A percentile compares a stretch with the other conserved stretches of the same genome.
These are phyloP conservation scores for Halcyon chelicuti DNA, from an alignment of 2,797 vertebrate species.

Conservation along the genomic window DNA sequence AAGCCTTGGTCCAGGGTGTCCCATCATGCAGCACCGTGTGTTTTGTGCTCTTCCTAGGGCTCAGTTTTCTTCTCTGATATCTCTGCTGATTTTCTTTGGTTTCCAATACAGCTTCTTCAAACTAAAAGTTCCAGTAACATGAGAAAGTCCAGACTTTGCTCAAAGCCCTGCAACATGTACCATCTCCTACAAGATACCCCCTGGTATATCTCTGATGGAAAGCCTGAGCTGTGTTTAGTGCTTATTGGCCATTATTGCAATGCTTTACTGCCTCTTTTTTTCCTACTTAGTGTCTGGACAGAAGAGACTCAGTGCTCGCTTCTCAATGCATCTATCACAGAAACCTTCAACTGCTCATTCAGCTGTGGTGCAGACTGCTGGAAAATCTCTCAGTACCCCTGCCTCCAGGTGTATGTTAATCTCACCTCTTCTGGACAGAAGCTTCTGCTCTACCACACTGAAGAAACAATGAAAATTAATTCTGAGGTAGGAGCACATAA, in stretches of 20 bases:
- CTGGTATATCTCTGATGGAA: not conserved
- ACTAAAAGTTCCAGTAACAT: not conserved
- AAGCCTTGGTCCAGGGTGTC: not conserved
- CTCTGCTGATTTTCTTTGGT: not conserved
- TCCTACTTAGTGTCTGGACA: constrained; percentile 87
- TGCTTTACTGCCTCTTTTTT: constrained; percentile 6
- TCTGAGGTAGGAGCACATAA: constrained; percentile 83
- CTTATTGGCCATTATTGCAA: not conserved
- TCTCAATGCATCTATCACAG: constrained; percentile 88
- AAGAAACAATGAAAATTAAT: constrained; percentile 90
- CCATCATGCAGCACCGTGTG: rapidly evolving
- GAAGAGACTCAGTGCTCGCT: constrained; percentile 88
- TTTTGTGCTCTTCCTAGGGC: rapidly evolving
- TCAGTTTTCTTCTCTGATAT: not conserved
- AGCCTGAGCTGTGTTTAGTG: not conserved
- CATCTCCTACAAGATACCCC: not conserved
- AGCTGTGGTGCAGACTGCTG: constrained; percentile 92
- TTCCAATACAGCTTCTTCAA: not conserved
- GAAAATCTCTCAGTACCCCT: constrained; percentile 91
- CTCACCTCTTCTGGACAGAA: constrained; percentile 89
- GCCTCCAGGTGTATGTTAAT: constrained; percentile 93
- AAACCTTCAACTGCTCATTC: constrained; percentile 92
- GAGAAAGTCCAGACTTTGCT: not conserved
- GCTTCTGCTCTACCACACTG: constrained; percentile 88
- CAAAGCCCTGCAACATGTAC: rapidly evolving